Percentiles rank a stretch among this genome's conserved stretches.
phyloP scores from a whole-genome alignment of 2,888 invertebrate species.

The Drosophila buzzatii region DNA sequence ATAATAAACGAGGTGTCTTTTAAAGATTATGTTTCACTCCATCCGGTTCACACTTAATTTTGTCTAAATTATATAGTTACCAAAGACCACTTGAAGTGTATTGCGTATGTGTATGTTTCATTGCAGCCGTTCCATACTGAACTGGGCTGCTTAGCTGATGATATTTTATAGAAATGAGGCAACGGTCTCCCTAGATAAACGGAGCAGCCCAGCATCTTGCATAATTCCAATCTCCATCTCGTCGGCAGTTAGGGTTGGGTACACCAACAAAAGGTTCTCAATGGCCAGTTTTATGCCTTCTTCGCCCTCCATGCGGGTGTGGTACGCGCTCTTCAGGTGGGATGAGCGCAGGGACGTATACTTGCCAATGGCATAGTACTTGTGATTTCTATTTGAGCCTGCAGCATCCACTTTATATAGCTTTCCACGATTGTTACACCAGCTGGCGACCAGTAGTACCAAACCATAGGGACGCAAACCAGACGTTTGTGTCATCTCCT shows the following conservation, averaged over 20 bases:
- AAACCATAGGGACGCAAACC: slow-evolving; percentile 21
- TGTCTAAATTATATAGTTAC: neutral
- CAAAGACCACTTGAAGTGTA: neutral
- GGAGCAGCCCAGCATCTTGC: neutral
- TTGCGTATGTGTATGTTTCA: neutral
- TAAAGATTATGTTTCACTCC: neutral
- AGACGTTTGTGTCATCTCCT: neutral
- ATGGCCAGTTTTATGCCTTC: neutral
- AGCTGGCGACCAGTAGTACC: neutral
- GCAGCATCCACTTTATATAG: neutral
- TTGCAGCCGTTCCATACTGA: neutral
- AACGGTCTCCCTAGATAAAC: neutral
- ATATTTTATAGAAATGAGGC: neutral
- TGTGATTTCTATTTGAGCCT: neutral
- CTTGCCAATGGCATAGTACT: slow-evolving; percentile 1
- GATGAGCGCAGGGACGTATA: neutral
- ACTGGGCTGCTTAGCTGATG: too few species aligned
- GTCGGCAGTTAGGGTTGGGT: neutral
- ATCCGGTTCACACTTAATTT: neutral
- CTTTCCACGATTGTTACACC: accelerated
- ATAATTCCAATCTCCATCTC: neutral
- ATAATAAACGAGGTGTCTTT: neutral
- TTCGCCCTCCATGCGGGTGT: neutral
- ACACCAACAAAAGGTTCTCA: neutral
- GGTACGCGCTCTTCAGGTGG: neutral